phyloP scores from a whole-genome alignment of 2,113 vertebrate species.

The Cheirogaleus medius region DNA sequence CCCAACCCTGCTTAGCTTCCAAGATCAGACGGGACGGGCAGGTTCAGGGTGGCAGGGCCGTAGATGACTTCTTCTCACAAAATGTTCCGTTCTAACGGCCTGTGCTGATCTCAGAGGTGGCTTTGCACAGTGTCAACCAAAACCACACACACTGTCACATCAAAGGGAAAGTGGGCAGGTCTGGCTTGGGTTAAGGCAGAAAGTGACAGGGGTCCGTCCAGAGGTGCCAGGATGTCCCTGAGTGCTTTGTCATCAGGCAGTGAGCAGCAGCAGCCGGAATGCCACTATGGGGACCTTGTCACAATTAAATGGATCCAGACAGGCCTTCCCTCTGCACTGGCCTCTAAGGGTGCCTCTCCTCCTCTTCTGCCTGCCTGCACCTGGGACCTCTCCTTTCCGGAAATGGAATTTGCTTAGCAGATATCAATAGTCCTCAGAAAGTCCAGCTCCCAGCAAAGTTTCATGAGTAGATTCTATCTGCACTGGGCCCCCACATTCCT shows the following conservation, averaged over 20 bases:
- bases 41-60: too few species aligned
- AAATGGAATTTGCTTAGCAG: background rate
- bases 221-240: background rate
- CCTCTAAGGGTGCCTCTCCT: background rate
- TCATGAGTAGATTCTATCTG: background rate
- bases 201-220: background rate
- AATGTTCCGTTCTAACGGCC: too few species aligned
- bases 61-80: too few species aligned
- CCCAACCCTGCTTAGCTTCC: too few species aligned
- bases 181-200: background rate
- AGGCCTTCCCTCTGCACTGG: background rate
- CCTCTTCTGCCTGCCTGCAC: background rate
- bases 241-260: background rate
- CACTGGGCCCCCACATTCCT: background rate
- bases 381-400: background rate
- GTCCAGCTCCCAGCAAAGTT: background rate
- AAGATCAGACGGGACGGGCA: too few species aligned
- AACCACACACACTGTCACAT: background rate
- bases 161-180: background rate
- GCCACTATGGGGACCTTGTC: background rate
- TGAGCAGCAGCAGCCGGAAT: background rate
- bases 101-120: background rate
- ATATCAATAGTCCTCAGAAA: background rate
- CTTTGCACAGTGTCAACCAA: background rate
- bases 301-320: background rate